Percentiles rank a stretch among this genome's conserved stretches.
These are phyloP conservation scores for Conomelus anceps DNA, from an alignment of 2,888 invertebrate species.

Conservation along the genomic window DNA sequence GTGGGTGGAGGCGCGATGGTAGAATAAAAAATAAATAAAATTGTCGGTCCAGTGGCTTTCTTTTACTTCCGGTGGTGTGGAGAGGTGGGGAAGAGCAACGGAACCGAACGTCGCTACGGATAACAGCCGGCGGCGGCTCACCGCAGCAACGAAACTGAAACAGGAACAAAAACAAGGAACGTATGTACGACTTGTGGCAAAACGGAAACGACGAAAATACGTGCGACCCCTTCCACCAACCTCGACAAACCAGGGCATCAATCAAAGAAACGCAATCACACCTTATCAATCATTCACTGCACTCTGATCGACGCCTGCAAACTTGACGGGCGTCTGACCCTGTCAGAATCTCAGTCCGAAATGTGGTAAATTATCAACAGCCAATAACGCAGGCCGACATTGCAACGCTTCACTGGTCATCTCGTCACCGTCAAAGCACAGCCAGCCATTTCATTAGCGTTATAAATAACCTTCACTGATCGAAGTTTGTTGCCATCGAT, in stretches of 20 bases:
- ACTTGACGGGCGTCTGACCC: not conserved
- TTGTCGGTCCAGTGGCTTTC: not conserved
- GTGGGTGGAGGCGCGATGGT: not conserved
- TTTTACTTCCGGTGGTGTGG: not conserved
- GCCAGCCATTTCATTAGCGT: not conserved
- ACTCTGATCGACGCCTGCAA: not conserved
- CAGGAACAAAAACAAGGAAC: not conserved
- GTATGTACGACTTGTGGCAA: not conserved
- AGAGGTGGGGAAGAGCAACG: too few species aligned
- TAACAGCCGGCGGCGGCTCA: not conserved
- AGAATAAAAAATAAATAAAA: not conserved
- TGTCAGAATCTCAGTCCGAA: not conserved
- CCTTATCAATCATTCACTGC: not conserved
- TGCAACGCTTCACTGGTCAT: not conserved
- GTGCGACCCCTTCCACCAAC: not conserved
- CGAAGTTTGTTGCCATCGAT: too few species aligned
- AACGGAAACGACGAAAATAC: not conserved
- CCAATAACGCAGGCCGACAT: not conserved
- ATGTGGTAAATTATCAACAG: not conserved
- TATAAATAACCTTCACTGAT: not conserved
- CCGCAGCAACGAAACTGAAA: not conserved
- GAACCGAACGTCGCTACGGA: too few species aligned
- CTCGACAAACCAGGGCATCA: not conserved
- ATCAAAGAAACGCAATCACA: not conserved
- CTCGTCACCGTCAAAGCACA: too few species aligned